Evolutionary conservation across 2,113 vertebrate species (phyloP).

Genomic region (Recurvirostra avosetta): DNA sequence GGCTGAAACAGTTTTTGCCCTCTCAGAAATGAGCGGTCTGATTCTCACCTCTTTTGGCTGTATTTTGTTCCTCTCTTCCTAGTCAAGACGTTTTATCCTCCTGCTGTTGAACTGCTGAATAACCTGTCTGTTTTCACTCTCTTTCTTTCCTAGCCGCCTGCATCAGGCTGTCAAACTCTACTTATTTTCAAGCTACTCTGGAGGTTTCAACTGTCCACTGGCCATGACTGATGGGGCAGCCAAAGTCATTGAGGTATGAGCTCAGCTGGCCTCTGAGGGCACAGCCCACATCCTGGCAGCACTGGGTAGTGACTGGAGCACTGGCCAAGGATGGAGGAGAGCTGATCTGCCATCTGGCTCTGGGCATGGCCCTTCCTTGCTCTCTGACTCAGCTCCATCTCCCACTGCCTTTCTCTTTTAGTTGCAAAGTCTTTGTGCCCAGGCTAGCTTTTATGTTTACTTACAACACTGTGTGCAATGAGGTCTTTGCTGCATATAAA

Average conservation of each 20-base stretch:
- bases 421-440: neutral
- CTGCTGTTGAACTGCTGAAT: neutral
- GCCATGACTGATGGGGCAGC: conserved; percentile 90
- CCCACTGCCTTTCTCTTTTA: neutral
- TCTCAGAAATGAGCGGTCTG: neutral
- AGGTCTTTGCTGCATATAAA: neutral
- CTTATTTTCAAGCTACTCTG: conserved; percentile 77
- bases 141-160: conserved; percentile 74
- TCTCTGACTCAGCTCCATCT: neutral
- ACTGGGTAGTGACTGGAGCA: neutral
- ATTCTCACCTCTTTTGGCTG: neutral
- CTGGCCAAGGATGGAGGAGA: neutral
- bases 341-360: neutral
- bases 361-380: neutral
- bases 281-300: neutral
- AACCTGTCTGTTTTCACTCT: neutral
- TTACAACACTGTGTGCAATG: neutral
- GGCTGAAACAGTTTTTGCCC: neutral
- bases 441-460: neutral
- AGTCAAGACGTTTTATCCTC: neutral
- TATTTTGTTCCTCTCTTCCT: neutral
- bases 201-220: conserved; percentile 80
- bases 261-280: neutral
- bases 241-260: conserved; percentile 85
- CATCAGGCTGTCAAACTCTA: conserved; percentile 86